Evolutionary conservation across 2,888 invertebrate genomes (phyloP), one percentile per base, ranked within the genome.

Genomic region (Anorthoa munda): DNA sequence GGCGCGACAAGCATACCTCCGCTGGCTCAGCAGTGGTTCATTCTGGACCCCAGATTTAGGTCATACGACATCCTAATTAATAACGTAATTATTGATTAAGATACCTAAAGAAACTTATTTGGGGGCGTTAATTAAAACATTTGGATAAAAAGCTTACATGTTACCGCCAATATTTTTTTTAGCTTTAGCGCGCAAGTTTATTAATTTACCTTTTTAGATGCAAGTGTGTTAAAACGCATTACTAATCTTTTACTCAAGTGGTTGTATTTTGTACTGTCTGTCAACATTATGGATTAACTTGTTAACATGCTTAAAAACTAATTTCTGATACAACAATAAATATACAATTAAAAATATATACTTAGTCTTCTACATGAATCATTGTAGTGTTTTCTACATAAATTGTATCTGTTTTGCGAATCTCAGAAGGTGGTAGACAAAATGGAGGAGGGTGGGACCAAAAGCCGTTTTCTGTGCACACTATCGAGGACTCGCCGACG

Each of bases 401-500:
- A 53, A 96, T 95, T 0, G 95, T 95, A 68, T 95, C 95, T 0
- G 93, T 78, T 77, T 93, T 93, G 12, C 89, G 87, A 17, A 93
- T 89, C 53, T 94, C 92, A 0, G 94, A 92, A 0, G 94, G 94
- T 0, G 90, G 92, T 2, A 95, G 87, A 97, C 99, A 99, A 91
- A 98, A 97, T 64, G 99, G 99, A 17, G 98, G 97, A 31, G 98
- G 98, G 92, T 98, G 98, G 2, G 98, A 98, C 99, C 98, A 99
- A 90, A 97, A 98, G 63, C 98, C 98, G 78, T 97, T 98, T 92
- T 98, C 98, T 11, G 98, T 98, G 95, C 99, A 99, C 61, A 98
- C 98, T 85, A 98, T 98, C 79, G 98, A 98, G 0, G 97, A 97
- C 91, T 98, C 98, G 7, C 99, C 99, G 46, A 97, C 90, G 12